Percentiles rank a stretch among this genome's conserved stretches.
phyloP scores from a whole-genome alignment of 1,140 invertebrate genomes.

The Drosophila parabipectinata region DNA sequence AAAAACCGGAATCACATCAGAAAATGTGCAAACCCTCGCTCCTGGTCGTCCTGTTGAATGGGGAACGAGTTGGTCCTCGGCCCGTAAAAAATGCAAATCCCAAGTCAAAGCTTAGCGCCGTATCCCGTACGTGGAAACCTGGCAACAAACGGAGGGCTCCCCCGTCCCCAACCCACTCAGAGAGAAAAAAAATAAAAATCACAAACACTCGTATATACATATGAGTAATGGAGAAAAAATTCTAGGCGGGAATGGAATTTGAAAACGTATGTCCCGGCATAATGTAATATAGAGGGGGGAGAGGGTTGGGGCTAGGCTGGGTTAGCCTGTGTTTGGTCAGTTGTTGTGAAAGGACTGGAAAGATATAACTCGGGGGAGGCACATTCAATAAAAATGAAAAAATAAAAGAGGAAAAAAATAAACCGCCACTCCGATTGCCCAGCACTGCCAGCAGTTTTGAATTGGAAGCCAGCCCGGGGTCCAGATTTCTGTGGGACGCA shows the following conservation, averaged over 20 bases:
- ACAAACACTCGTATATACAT: conserved; percentile 22
- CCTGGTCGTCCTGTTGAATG: conserved; percentile 1
- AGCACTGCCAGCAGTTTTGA: conserved; percentile 29
- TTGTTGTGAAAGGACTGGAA: background rate
- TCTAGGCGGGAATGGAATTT: conserved; percentile 77
- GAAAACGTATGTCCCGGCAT: conserved; percentile 77
- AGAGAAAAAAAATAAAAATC: background rate
- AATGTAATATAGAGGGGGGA: conserved; percentile 64
- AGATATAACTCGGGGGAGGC: conserved; percentile 19
- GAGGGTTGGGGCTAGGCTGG: conserved; percentile 4
- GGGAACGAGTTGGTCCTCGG: conserved; percentile 33
- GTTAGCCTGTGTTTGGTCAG: conserved; percentile 46
- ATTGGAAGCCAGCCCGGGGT: conserved; percentile 15
- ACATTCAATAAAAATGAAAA: conserved; percentile 72
- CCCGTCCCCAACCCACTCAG: background rate
- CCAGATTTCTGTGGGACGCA: conserved; percentile 2
- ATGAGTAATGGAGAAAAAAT: conserved; percentile 63
- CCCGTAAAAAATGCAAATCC: conserved; percentile 81
- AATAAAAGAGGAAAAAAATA: conserved; percentile 31
- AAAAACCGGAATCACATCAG: conserved; percentile 63
- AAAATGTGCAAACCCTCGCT: conserved; percentile 57
- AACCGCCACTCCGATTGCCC: conserved; percentile 10
- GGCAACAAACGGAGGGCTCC: conserved; percentile 54
- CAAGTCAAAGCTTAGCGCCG: conserved; percentile 80
- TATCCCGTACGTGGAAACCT: conserved; percentile 66